phyloP scores from a whole-genome alignment of 2,888 invertebrate genomes.

The Willowsia nigromaculata region DNA sequence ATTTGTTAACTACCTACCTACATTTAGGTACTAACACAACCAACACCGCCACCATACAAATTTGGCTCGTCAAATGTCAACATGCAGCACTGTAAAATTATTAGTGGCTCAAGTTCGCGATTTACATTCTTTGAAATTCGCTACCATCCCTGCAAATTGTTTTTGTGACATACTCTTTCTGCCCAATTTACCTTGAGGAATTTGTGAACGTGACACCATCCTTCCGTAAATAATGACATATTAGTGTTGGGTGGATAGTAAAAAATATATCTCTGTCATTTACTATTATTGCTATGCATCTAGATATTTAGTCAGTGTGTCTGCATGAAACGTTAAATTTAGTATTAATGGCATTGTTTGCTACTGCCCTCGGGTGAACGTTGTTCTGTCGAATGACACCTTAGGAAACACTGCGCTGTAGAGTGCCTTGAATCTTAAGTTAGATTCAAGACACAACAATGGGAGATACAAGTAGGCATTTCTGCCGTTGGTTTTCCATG shows the following conservation, averaged over 20 bases:
- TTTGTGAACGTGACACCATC: conserved; percentile 23
- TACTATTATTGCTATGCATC: not conserved
- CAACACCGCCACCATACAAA: not conserved
- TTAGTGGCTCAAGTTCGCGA: conserved; percentile 16
- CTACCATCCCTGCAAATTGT: not conserved
- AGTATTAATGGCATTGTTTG: no score
- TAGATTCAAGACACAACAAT: no score
- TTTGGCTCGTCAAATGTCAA: not conserved
- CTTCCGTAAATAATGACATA: conserved; percentile 24
- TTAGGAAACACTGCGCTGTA: no score
- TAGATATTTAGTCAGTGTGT: no score
- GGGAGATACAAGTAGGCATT: no score
- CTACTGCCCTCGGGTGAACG: no score
- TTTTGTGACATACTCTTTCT: not conserved
- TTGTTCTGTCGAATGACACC: no score
- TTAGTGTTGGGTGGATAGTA: not conserved
- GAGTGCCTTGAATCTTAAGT: no score
- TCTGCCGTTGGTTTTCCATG: no score
- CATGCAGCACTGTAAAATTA: not conserved
- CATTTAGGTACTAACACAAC: not conserved
- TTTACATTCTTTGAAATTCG: conserved; percentile 15
- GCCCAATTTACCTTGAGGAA: conserved; percentile 8
- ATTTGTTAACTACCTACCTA: not conserved
- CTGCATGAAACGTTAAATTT: no score
- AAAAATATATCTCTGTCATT: not conserved